These are phyloP conservation scores for Pseudorasbora parva DNA, from an alignment of 2,113 vertebrate species.

Conservation along the genomic window DNA sequence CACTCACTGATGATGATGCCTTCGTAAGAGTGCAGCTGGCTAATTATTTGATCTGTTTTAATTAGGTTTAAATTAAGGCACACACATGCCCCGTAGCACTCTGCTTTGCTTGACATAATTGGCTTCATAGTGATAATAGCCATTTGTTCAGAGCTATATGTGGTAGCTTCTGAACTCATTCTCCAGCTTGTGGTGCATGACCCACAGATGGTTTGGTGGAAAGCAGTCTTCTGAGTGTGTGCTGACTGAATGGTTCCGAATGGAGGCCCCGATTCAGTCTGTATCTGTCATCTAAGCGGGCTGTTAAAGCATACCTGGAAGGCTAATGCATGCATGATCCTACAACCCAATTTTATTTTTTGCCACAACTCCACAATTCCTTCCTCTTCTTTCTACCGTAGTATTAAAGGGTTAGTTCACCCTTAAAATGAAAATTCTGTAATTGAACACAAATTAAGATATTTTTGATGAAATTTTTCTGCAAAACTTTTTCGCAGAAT, in stretches of 20 bases:
- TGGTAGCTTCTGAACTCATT: constrained; percentile 14
- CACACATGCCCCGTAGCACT: background rate
- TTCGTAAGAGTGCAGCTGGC: constrained; percentile 29
- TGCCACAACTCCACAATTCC: background rate
- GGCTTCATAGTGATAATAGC: constrained; percentile 35
- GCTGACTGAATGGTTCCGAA: constrained; percentile 1
- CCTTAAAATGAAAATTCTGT: no score
- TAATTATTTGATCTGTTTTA: constrained; percentile 44
- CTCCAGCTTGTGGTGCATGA: constrained; percentile 16
- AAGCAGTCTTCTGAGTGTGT: constrained; percentile 7
- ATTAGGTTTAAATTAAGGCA: constrained; percentile 33
- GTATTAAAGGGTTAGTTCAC: background rate
- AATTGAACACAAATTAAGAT: no score
- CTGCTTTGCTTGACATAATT: constrained; percentile 26
- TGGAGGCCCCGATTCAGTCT: background rate
- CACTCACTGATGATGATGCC: constrained; percentile 10
- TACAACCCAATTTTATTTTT: background rate
- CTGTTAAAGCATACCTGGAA: constrained; percentile 5
- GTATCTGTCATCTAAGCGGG: background rate
- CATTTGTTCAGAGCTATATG: constrained; percentile 42
- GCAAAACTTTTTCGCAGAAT: no score
- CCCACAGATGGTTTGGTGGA: constrained; percentile 23
- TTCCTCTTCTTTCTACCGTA: constrained; percentile 41
- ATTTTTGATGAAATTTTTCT: no score
- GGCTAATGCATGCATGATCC: background rate